Conservation (phyloP, 1,140 invertebrate genomes). For the Holotrichia oblita region DNA sequence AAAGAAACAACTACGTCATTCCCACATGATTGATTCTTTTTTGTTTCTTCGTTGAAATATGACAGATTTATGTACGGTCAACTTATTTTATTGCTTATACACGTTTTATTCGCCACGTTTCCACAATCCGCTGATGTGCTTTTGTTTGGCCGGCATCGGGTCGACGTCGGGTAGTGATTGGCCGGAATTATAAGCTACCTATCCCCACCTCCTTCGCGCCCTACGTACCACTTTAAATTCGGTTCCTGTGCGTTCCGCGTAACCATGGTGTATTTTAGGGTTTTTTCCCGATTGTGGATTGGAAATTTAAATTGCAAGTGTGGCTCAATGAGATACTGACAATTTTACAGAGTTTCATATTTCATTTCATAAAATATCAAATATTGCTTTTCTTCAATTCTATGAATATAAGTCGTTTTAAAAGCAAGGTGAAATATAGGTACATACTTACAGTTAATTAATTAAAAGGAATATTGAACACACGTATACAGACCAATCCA, state of each 20-base stretch:
- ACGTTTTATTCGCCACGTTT: constrained; percentile 19
- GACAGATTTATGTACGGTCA: neutral
- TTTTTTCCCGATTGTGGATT: constrained; percentile 3
- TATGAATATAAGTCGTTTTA: too few relatives aligned
- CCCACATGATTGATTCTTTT: neutral
- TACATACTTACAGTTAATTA: too few relatives aligned
- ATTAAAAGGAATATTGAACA: too few relatives aligned
- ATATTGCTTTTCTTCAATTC: too few relatives aligned
- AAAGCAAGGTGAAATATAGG: too few relatives aligned
- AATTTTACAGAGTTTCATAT: too few relatives aligned
- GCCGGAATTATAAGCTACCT: constrained; percentile 18
- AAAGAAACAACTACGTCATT: too few relatives aligned
- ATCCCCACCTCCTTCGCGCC: constrained; percentile 23
- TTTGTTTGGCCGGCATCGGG: neutral
- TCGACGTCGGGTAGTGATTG: constrained; percentile 28
- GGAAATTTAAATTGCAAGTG: constrained; percentile 32
- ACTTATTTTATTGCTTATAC: neutral
- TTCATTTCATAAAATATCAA: too few relatives aligned
- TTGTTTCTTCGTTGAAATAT: neutral
- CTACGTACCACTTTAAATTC: constrained; percentile 26
- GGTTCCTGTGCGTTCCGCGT: neutral
- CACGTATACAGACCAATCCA: too few relatives aligned
- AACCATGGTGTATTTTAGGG: constrained; percentile 9
- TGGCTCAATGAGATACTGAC: too few relatives aligned
- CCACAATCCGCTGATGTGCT: neutral